A percentile compares a stretch with the other conserved stretches of the same genome.
Conservation (phyloP, 1,140 invertebrate species). For the Drosophila lacteicornis region DNA sequence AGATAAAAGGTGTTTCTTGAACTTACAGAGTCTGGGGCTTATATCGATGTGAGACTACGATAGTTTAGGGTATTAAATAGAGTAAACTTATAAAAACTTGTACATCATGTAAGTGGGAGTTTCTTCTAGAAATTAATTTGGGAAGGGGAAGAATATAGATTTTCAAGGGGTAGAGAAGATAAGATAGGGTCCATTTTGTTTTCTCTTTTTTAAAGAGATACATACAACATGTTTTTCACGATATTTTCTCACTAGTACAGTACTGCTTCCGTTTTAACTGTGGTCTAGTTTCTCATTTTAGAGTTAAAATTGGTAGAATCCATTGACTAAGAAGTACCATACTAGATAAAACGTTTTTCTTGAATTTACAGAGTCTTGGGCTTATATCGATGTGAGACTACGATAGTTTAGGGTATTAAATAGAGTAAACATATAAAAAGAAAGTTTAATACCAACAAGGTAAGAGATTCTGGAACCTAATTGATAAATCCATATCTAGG, state of each 20-base stretch:
- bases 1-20: too few species aligned
- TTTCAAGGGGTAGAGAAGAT: background rate
- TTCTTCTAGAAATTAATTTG: slow-evolving; percentile 4
- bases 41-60: too few species aligned
- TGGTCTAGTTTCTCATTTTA: background rate
- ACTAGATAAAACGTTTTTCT: background rate
- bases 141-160: too few species aligned
- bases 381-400: too few species aligned
- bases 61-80: too few species aligned
- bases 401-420: too few species aligned
- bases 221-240: background rate
- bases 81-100: slow-evolving; percentile 37
- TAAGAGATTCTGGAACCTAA: background rate
- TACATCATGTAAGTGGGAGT: slow-evolving; percentile 76
- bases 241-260: too few species aligned
- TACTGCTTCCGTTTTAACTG: too few species aligned
- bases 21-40: too few species aligned
- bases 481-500: background rate
- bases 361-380: background rate
- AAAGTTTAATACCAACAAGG: too few species aligned
- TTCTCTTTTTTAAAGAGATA: background rate
- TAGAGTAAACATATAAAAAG: too few species aligned
- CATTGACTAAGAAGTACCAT: background rate
- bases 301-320: background rate
- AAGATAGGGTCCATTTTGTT: slow-evolving; percentile 10